phyloP scores from a whole-genome alignment of 2,797 vertebrate species.

The Vireo griseus region DNA sequence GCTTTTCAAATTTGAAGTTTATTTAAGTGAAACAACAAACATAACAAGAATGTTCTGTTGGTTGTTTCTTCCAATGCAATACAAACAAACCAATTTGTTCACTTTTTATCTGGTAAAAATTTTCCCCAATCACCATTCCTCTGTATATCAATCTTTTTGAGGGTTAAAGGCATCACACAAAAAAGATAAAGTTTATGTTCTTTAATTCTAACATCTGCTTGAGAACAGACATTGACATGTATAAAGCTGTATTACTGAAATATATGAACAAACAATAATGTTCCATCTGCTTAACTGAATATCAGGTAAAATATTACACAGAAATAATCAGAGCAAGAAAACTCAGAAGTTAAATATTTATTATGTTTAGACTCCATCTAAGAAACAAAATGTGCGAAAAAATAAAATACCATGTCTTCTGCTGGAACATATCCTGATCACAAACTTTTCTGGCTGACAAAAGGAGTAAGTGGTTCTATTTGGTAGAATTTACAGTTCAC shows the following conservation, averaged over 20 bases:
- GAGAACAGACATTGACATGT: not conserved
- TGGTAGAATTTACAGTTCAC: not conserved
- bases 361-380: not conserved
- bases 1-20: not conserved
- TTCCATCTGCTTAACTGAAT: not conserved
- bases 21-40: not conserved
- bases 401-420: not conserved
- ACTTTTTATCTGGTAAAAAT: not conserved
- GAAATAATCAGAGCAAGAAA: slow-evolving; percentile 12
- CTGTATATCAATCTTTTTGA: not conserved
- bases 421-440: not conserved
- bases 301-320: slow-evolving; percentile 28
- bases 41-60: not conserved
- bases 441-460: not conserved
- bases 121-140: not conserved
- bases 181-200: not conserved
- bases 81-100: not conserved
- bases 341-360: slow-evolving; percentile 34
- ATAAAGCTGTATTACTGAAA: not conserved
- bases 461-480: not conserved
- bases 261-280: not conserved
- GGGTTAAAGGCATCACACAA: not conserved
- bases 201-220: not conserved
- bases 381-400: not conserved
- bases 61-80: not conserved